phyloP scores from a whole-genome alignment of 2,888 invertebrate genomes.

The Loripinus fragilis region DNA sequence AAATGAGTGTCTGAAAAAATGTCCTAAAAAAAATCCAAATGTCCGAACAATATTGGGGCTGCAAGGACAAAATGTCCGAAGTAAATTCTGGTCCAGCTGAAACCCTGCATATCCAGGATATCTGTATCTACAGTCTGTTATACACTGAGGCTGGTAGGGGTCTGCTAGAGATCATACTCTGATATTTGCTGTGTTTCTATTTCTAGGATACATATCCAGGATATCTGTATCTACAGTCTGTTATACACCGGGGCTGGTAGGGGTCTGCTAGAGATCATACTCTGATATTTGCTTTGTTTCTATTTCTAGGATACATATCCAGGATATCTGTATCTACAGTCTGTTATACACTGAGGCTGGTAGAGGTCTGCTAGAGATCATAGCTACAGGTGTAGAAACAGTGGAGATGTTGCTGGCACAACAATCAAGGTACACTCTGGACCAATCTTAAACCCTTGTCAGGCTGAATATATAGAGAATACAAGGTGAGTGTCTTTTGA shows the following conservation, averaged over 20 bases:
- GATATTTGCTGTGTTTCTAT: too few relatives aligned
- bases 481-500: too few relatives aligned
- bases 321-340: constrained; percentile 81
- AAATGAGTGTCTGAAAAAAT: too few relatives aligned
- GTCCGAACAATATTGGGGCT: too few relatives aligned
- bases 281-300: neutral
- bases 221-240: constrained; percentile 81
- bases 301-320: constrained; percentile 64
- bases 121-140: constrained; percentile 82
- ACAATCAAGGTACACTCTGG: constrained; percentile 79
- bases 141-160: constrained; percentile 83
- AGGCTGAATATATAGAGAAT: too few relatives aligned
- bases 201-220: constrained; percentile 69
- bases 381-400: constrained; percentile 82
- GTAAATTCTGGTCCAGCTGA: too few relatives aligned
- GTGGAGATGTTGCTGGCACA: constrained; percentile 80
- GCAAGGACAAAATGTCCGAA: too few relatives aligned
- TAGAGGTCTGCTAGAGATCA: constrained; percentile 81
- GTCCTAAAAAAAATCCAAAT: too few relatives aligned
- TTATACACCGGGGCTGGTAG: constrained; percentile 83
- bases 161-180: constrained; percentile 82
- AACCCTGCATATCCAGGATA: constrained; percentile 77
- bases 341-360: constrained; percentile 83
- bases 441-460: too few relatives aligned
- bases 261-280: constrained; percentile 82